Evolutionary conservation across 2,113 vertebrate genomes (phyloP), one percentile per base, ranked within the genome.

Genomic region (Grantiella picta): DNA sequence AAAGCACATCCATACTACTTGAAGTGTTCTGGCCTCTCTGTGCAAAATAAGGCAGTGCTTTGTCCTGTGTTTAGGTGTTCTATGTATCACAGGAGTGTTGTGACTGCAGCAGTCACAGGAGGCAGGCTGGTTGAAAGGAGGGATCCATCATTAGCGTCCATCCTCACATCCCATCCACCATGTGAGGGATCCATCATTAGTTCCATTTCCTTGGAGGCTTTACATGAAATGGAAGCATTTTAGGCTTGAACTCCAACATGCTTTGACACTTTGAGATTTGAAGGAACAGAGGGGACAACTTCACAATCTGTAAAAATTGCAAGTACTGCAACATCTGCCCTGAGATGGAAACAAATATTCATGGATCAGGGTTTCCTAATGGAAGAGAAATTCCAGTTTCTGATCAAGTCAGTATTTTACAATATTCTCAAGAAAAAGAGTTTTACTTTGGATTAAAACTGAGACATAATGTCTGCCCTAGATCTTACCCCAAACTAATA

Each of bases 61-160:
- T 53, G 22, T 35, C 49, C 49, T 0, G 0, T 12, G 19, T 11
- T 82, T 14, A 22, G 82, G 53, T 44, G 35, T 17, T 49, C 3
- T 23, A 2, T 2, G 7, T 11, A 10, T 44, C 23, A 24, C 0
- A 1, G 36, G 15, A 44, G 5, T 9, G 28, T 20, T 0, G 1
- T 35, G 60, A 60, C 42, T 1, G 4, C 71, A 79, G 56, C 33
- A 59, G 52, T 40, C 36, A 27, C 8, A 14, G n/a, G n/a, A 50
- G 78, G 35, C 4, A 42, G 15, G 15, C 15, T 2, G 4, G 18
- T 22, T 45, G 29, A 36, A 64, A 65, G 11, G 59, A 33, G 25
- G 49, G 17, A 49, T 72, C 53, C 36, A 68, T 60, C 45, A 71
- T 45, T 49, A 69, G 9, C n/a, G n/a, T n/a, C n/a, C n/a, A n/a